Evolutionary conservation across 2,888 invertebrate genomes (phyloP).

Genomic region (Frankliniella fusca): DNA sequence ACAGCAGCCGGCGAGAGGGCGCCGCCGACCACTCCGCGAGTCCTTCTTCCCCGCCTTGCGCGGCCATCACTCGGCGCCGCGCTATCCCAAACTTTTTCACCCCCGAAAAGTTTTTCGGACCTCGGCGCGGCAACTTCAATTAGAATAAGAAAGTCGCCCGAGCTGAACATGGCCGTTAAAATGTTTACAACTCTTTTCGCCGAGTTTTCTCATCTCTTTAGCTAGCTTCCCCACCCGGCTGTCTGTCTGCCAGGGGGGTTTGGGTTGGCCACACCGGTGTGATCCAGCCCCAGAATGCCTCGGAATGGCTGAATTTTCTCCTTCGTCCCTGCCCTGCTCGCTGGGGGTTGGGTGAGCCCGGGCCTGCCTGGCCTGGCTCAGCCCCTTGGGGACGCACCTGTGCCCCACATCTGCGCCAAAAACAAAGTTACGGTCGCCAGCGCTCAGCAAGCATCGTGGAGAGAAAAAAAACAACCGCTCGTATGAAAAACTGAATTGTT

Average conservation of each 20-base stretch:
- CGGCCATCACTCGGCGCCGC: not conserved
- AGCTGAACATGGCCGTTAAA: constrained; percentile 6
- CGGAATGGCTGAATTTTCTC: too few relatives aligned
- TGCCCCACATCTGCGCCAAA: too few relatives aligned
- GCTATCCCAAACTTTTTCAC: not conserved
- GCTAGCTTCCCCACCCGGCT: too few relatives aligned
- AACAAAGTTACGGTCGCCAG: too few relatives aligned
- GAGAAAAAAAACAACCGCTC: too few relatives aligned
- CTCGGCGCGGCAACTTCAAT: not conserved
- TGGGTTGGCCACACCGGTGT: too few relatives aligned
- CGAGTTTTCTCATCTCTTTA: not conserved
- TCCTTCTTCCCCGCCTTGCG: not conserved
- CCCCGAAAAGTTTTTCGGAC: not conserved
- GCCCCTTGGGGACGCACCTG: too few relatives aligned
- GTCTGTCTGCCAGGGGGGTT: too few relatives aligned
- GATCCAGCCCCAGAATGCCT: not conserved
- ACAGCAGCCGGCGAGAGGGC: too few relatives aligned
- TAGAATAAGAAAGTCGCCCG: constrained; percentile 25
- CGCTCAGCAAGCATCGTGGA: too few relatives aligned
- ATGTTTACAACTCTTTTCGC: not conserved
- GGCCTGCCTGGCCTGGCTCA: too few relatives aligned
- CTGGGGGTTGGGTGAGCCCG: not conserved
- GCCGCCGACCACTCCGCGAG: not conserved
- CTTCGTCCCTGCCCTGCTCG: not conserved
- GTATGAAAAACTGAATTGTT: too few relatives aligned